phyloP scores from a whole-genome alignment of 2,797 vertebrate genomes.

The Argya squamiceps region DNA sequence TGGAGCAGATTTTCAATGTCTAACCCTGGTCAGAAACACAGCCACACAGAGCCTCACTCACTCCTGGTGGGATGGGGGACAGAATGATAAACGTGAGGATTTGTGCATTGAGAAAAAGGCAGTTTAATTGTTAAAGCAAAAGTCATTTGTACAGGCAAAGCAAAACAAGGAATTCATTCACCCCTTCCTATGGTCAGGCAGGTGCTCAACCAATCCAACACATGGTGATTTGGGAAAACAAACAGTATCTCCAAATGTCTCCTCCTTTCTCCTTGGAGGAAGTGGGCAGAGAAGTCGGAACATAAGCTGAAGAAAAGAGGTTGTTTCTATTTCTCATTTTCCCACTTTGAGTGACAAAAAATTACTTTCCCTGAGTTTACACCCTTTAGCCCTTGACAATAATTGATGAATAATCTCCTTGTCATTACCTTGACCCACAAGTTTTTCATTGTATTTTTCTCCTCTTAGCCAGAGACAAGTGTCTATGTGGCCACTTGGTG shows the following conservation, averaged over 20 bases:
- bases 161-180: not conserved
- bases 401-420: not conserved
- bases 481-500: not conserved
- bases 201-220: not conserved
- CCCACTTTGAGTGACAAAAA: not conserved
- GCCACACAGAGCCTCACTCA: not conserved
- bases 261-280: accelerated
- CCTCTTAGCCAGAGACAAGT: not conserved
- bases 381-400: not conserved
- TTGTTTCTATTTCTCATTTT: not conserved
- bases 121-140: not conserved
- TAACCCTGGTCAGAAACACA: not conserved
- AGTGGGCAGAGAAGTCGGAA: not conserved
- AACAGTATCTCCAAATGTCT: not conserved
- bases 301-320: not conserved
- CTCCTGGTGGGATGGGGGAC: not conserved
- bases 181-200: not conserved
- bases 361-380: not conserved
- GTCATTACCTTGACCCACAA: not conserved
- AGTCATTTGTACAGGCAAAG: not conserved
- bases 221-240: not conserved
- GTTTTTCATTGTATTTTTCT: not conserved
- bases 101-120: not conserved
- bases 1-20: not conserved
- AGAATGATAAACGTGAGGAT: not conserved